Percentiles rank a stretch among this genome's conserved stretches.
phyloP scores from a whole-genome alignment of 1,140 invertebrate species.

The Drosophila quadrilineata region DNA sequence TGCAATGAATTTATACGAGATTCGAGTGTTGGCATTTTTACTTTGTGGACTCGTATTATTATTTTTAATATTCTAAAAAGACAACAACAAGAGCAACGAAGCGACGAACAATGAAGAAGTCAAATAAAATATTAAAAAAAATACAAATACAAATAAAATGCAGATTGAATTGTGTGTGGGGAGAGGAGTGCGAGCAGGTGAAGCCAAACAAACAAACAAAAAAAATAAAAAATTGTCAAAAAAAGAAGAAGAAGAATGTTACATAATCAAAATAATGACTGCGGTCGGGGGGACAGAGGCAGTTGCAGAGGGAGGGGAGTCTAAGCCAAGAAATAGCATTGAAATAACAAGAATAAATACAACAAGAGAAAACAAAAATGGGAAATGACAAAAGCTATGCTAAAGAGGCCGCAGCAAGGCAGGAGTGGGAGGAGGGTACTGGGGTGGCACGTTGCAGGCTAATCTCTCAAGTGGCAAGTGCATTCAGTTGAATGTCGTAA shows the following conservation, averaged over 20 bases:
- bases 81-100: conserved; percentile 46
- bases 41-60: conserved; percentile 1
- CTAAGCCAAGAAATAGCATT: conserved; percentile 63
- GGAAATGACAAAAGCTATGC: conserved; percentile 69
- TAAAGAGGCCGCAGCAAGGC: not conserved
- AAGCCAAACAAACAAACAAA: conserved; percentile 62
- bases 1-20: conserved; percentile 37
- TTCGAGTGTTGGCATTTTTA: conserved; percentile 24
- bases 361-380: too few relatives aligned
- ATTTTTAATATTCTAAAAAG: conserved; percentile 71
- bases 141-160: conserved; percentile 5
- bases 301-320: not conserved
- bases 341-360: conserved; percentile 68
- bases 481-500: conserved; percentile 73
- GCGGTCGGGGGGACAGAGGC: not conserved
- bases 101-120: conserved; percentile 25
- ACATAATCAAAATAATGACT: conserved; percentile 79
- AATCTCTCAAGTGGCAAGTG: conserved; percentile 78
- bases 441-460: conserved; percentile 36
- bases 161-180: not conserved
- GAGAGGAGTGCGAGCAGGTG: conserved; percentile 10
- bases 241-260: conserved; percentile 53
- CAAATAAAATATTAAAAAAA: conserved; percentile 39
- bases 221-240: too few relatives aligned
- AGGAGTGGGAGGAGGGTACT: not conserved